Evolutionary conservation across 2,797 vertebrate genomes (phyloP).

Genomic region (Orestias chungarensis): DNA sequence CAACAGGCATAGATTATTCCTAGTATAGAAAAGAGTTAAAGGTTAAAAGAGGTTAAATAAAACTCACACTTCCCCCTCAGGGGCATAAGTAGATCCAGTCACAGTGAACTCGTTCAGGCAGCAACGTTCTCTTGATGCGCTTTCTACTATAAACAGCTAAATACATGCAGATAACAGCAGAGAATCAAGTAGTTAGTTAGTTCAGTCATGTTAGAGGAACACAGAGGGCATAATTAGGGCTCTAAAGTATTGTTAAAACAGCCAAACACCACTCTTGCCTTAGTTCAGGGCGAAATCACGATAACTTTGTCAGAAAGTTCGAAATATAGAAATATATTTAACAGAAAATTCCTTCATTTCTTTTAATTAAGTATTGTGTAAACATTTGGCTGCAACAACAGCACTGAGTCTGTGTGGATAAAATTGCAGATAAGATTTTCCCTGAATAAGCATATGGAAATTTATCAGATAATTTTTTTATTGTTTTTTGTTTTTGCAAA

Average conservation of each 20-base stretch:
- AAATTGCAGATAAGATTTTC: too few relatives aligned
- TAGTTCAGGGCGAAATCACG: not conserved
- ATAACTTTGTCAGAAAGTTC: too few relatives aligned
- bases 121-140: constrained; percentile 71
- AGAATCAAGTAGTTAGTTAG: constrained; percentile 30
- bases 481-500: too few relatives aligned
- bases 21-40: constrained; percentile 41
- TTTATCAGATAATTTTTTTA: too few relatives aligned
- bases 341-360: too few relatives aligned
- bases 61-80: constrained; percentile 86
- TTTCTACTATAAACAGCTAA: constrained; percentile 82
- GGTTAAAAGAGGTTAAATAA: too few relatives aligned
- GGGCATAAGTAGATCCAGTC: constrained; percentile 85
- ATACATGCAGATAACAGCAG: constrained; percentile 31
- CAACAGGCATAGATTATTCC: constrained; percentile 12
- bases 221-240: too few relatives aligned
- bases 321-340: too few relatives aligned
- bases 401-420: too few relatives aligned
- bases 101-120: constrained; percentile 80
- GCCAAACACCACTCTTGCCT: not conserved
- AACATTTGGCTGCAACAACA: too few relatives aligned
- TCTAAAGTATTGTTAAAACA: not conserved
- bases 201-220: constrained; percentile 22
- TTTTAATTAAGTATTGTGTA: too few relatives aligned
- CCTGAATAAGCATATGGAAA: too few relatives aligned